Base-by-base conservation (phyloP, 1,140 invertebrate genomes). In the Penaeus vannamei region DNA sequence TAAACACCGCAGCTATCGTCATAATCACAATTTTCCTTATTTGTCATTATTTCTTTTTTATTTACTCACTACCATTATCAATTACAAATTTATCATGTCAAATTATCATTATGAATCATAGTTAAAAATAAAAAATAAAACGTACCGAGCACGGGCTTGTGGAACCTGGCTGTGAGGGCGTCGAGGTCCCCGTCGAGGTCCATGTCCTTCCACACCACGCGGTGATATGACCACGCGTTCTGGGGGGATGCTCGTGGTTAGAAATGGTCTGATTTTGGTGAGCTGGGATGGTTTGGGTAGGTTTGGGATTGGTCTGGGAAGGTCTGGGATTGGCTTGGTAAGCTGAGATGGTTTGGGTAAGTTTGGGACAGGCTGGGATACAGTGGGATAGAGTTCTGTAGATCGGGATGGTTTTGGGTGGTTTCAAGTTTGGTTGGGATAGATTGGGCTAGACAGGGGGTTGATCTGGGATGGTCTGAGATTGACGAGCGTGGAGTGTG, bases 191-290 rank as follows among this genome's bases (percentile, higher is more conserved):
- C 93, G 87, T 94, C 93, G 14, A 91, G 91, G 85, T 94, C 93
- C 93, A 94, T 93, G 86, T 94, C 93, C 84, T 92, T 92, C 93
- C 93, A 94, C 23, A 92, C 12, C 12, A 93, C 93, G 12, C 93
- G 92, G 88, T 94, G 93, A 86, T 94, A 94, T 61, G 93, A 93
- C 93, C 93, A 94, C 46, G 92, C 90, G 42, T 88, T 85, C 90
- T 90, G 86, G 17, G 23, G 36, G 36, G 36, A 5, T 22, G 80
- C 23, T 69, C 66, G 66, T 14, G 2, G 32, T 23, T 17, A 3
- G 26, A 2, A n/a, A 8, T 23, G 69, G 69, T 3, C 19, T 72
- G 12, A 2, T 72, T 26, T 22, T n/a, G 7, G 66, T 72, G 66
- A 29, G n/a, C 32, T 26, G 26, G n/a, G 26, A 32, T 72, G 20